Evolutionary conservation across 1,140 invertebrate species (phyloP), one percentile per base, ranked within the genome.

Genomic region (Physella acuta): DNA sequence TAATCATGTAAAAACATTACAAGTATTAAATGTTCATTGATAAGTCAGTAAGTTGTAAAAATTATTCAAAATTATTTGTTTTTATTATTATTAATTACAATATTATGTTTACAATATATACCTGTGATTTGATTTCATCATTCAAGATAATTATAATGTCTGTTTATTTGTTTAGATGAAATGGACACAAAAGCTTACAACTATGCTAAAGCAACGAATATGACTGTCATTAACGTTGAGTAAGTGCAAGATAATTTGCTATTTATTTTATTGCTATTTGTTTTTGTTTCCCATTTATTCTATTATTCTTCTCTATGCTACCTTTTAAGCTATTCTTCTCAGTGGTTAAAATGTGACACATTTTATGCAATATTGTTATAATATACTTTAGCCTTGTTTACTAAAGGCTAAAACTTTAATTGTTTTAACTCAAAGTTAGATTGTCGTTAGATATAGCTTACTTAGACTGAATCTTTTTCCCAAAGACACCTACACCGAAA

Each of bases 171-270:
- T 44, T 68, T 37, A 68, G 49, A 61, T 36, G 30, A 24, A 4
- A 34, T 33, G 20, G 49, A 61, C 8, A 16, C 14, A 11, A 31
- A 5, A 4, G 58, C 58, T 24, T 39, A 34, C 20, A 20, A 44
- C 5, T 36, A 44, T 30, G 64, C 65, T 16, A 64, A 71, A 20
- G 31, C 56, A 26, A 56, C 66, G 0, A 70, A 71, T 11, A 61
- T 70, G 11, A 72, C 68, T 20, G 70, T 75, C 16, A 60, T 71
- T 8, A 71, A 68, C n/a, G 70, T 75, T 17, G 74, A 75, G 74
- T 75, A 73, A 70, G 72, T 71, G 16, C 20, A 55, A 65, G 11
- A 24, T 58, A 20, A 3, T 53, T 55, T 30, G 3, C 36, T 5
- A n/a, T 33, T 58, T 3, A 20, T 3, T 14, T 20, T 16, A 52